phyloP scores from a whole-genome alignment of 2,113 vertebrate genomes.

The Myxocyprinus asiaticus region DNA sequence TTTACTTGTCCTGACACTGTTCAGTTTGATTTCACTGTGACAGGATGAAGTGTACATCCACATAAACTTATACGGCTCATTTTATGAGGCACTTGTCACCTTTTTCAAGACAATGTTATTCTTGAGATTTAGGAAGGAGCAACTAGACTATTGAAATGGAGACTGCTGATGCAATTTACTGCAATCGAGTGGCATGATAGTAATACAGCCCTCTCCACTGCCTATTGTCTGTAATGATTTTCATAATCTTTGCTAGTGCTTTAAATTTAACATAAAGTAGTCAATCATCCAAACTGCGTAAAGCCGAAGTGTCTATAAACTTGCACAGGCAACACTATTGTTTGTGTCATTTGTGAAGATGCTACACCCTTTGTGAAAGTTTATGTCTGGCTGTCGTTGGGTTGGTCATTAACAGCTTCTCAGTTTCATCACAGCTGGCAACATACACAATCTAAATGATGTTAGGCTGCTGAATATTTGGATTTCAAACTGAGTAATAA shows the following conservation, averaged over 20 bases:
- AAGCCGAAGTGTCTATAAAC: not conserved
- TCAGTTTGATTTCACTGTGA: not conserved
- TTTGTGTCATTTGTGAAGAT: not conserved
- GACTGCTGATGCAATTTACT: constrained; percentile 36
- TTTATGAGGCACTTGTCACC: constrained; percentile 24
- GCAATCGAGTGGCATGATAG: constrained; percentile 23
- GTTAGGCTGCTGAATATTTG: not conserved
- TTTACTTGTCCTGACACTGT: not conserved
- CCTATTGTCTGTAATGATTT: constrained; percentile 11
- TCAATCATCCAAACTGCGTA: constrained; percentile 23
- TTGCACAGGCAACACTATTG: not conserved
- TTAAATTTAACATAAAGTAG: not conserved
- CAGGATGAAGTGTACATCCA: constrained; percentile 14
- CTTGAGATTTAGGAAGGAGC: constrained; percentile 19
- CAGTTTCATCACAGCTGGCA: not conserved
- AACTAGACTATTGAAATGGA: constrained; percentile 28
- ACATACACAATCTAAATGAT: not conserved
- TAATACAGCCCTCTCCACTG: not conserved
- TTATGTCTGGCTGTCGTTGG: constrained; percentile 22
- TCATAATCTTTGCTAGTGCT: not conserved
- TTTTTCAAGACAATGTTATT: constrained; percentile 30
- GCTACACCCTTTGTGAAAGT: not conserved
- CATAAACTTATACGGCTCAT: constrained; percentile 8
- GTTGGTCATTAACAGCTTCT: not conserved
- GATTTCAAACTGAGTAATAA: too few relatives aligned